Evolutionary conservation across 2,888 invertebrate genomes (phyloP).

Genomic region (Meghimatium bilineatum): DNA sequence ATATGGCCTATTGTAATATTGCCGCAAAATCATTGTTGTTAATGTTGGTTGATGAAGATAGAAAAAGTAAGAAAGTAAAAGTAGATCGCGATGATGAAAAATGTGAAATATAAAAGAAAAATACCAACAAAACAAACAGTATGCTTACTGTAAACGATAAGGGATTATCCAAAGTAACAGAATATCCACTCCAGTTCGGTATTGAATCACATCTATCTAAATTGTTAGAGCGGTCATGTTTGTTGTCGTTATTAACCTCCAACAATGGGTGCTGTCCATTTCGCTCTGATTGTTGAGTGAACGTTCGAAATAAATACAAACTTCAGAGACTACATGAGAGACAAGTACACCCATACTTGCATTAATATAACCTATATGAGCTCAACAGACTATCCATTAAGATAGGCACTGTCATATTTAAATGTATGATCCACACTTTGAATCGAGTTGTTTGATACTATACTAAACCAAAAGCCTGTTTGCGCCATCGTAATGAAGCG

Average conservation of each 20-base stretch:
- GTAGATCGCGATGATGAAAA: too few relatives aligned
- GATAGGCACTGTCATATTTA: not conserved
- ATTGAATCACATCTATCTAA: not conserved
- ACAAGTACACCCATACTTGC: constrained; percentile 57
- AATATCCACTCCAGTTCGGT: constrained; percentile 8
- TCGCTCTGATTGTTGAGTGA: constrained; percentile 19
- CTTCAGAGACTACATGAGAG: constrained; percentile 55
- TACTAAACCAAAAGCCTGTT: not conserved
- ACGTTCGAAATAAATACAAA: constrained; percentile 38
- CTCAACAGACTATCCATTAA: constrained; percentile 24
- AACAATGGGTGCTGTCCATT: constrained; percentile 10
- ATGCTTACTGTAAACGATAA: constrained; percentile 25
- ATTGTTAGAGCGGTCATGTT: constrained; percentile 27
- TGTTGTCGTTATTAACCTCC: constrained; percentile 23
- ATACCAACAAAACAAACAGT: not conserved
- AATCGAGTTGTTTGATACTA: not conserved
- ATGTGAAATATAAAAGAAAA: not conserved
- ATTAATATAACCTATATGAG: not conserved
- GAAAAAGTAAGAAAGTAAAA: too few relatives aligned
- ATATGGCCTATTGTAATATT: too few relatives aligned
- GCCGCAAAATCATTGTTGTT: too few relatives aligned
- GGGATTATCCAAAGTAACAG: not conserved
- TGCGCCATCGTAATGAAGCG: constrained; percentile 33
- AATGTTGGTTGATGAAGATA: too few relatives aligned
- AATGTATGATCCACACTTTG: not conserved